Percentiles rank a stretch among this genome's conserved stretches.
Conservation (phyloP, 2,113 vertebrate species). For the Lophius piscatorius region DNA sequence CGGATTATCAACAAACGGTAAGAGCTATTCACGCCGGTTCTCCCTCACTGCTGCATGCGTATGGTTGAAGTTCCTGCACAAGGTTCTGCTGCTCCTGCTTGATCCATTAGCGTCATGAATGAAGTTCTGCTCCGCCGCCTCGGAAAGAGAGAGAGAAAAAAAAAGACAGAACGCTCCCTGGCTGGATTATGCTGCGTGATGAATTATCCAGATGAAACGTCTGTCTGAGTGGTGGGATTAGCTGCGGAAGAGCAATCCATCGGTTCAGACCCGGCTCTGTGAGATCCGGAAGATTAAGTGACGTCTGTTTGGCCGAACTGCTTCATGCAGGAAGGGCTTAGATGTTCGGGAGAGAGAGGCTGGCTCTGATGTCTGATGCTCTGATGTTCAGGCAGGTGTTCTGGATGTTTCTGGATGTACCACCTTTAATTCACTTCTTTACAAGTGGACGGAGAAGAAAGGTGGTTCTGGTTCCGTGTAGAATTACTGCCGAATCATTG, state of each 20-base stretch:
- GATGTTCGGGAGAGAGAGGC: background rate
- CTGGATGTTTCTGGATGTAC: background rate
- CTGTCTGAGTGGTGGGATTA: conserved; percentile 44
- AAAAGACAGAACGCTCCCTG: background rate
- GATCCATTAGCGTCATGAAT: conserved; percentile 13
- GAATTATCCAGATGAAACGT: conserved; percentile 26
- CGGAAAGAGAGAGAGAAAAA: no score
- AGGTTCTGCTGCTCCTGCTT: conserved; percentile 2
- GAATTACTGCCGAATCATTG: background rate
- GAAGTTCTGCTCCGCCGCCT: conserved; percentile 15
- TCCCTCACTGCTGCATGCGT: conserved; percentile 19
- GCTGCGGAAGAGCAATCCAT: conserved; percentile 18
- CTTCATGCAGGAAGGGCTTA: background rate
- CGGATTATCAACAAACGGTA: conserved; percentile 77
- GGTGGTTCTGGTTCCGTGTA: background rate
- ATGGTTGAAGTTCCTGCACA: background rate
- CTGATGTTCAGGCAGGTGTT: conserved; percentile 47
- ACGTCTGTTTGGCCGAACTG: background rate
- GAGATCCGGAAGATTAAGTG: conserved; percentile 44
- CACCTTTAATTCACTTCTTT: background rate
- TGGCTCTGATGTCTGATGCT: conserved; percentile 41
- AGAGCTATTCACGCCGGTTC: conserved; percentile 40
- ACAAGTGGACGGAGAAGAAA: background rate
- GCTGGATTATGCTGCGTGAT: conserved; percentile 37
- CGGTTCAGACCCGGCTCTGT: conserved; percentile 17